A percentile compares a stretch with the other conserved stretches of the same genome.
Evolutionary conservation across 2,113 vertebrate genomes (phyloP).

Genomic region (Chloropsis hardwickii): DNA sequence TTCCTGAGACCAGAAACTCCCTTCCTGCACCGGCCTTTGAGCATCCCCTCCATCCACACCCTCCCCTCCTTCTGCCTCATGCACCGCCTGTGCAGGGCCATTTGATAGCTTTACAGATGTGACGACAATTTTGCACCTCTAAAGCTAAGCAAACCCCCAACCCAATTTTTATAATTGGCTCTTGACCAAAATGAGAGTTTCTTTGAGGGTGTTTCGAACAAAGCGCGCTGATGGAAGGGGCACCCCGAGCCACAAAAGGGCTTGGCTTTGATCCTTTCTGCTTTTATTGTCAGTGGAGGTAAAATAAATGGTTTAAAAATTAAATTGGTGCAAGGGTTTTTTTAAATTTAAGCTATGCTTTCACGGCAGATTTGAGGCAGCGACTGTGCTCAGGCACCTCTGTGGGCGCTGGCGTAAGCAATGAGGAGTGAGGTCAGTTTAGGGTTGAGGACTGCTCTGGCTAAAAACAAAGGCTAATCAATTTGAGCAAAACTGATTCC

Average conservation of each 20-base stretch:
- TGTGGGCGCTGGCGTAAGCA: background rate
- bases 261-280: slow-evolving; percentile 10
- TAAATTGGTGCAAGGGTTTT: background rate
- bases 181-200: slow-evolving; percentile 8
- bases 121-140: background rate
- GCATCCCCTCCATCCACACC: background rate
- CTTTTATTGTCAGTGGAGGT: background rate
- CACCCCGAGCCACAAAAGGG: background rate
- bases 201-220: background rate
- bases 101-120: background rate
- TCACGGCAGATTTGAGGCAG: background rate
- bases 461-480: background rate
- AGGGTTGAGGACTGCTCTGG: background rate
- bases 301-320: slow-evolving; percentile 14
- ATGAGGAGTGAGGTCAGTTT: background rate
- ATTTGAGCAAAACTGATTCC: background rate
- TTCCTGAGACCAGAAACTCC: background rate
- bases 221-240: background rate
- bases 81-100: rapidly evolving
- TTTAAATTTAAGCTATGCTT: background rate
- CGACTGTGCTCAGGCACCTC: background rate
- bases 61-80: background rate
- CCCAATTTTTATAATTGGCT: slow-evolving; percentile 20
- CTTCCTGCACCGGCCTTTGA: background rate
- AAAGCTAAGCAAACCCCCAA: background rate